Evolutionary conservation across 1,140 invertebrate species (phyloP).

Genomic region (Drosophila quadrilineata): DNA sequence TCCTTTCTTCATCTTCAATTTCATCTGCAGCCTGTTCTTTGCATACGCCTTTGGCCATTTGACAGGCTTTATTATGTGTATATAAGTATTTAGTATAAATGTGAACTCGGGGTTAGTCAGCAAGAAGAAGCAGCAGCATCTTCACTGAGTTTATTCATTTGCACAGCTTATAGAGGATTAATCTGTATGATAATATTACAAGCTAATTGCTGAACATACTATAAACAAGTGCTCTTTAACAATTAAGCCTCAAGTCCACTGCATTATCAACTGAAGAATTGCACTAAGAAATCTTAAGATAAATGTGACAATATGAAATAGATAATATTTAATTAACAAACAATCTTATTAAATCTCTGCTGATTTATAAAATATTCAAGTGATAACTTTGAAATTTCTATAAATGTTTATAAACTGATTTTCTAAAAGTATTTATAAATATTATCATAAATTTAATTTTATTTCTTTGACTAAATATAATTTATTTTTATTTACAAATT

Average conservation of each 20-base stretch:
- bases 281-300: no score
- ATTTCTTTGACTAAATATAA: neutral
- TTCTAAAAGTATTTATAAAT: no score
- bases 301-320: no score
- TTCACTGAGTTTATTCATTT: conserved; percentile 10
- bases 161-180: neutral
- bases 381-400: no score
- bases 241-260: conserved; percentile 21
- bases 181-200: neutral
- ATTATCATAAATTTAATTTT: neutral
- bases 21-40: no score
- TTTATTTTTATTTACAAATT: conserved; percentile 7
- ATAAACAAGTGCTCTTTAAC: neutral
- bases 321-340: no score
- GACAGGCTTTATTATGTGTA: conserved; percentile 62
- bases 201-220: neutral
- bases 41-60: conserved; percentile 36
- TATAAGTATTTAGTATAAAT: no score
- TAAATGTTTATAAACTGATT: no score
- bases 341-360: no score
- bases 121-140: neutral
- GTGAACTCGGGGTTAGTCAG: neutral
- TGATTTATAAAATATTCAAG: no score
- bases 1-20: no score
- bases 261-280: conserved; percentile 13